Percentiles rank a stretch among this genome's conserved stretches.
phyloP scores from a whole-genome alignment of 35 echinoderm and acorn worm species.

The Apostichopus japonicus region DNA sequence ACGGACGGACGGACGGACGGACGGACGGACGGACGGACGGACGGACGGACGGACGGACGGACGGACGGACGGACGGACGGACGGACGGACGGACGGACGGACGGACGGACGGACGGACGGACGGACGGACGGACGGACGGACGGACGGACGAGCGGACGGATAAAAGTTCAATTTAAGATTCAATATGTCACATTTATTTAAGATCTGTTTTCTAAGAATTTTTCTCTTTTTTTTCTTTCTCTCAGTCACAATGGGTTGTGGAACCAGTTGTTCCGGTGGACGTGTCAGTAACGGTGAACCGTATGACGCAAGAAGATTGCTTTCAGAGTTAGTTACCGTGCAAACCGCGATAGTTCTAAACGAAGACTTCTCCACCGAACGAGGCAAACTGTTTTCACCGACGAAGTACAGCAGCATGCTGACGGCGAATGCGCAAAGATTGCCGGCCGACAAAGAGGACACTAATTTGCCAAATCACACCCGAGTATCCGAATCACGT shows the following conservation, averaged over 20 bases:
- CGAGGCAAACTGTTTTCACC: not conserved
- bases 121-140: no score
- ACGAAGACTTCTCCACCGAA: constrained; percentile 54
- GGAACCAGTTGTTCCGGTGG: constrained; percentile 54
- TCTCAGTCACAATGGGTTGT: constrained; percentile 58
- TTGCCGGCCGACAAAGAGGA: not conserved
- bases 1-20: no score
- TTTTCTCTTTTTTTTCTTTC: not conserved
- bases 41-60: no score
- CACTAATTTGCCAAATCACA: not conserved
- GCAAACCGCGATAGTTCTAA: constrained; percentile 73
- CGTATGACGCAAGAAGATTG: constrained; percentile 66
- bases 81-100: not conserved
- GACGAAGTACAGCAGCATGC: not conserved
- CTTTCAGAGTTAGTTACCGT: constrained; percentile 80
- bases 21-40: no score
- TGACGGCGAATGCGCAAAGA: not conserved
- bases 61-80: no score
- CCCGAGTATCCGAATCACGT: not conserved
- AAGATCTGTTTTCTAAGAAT: not conserved
- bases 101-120: no score
- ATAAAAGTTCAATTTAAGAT: no score
- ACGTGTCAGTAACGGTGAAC: constrained; percentile 37
- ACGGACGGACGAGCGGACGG: no score
- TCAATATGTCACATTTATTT: no score